Percentiles rank a stretch among this genome's conserved stretches.
Conservation (phyloP, 2,113 vertebrate genomes). For the Ceyx melanurus region DNA sequence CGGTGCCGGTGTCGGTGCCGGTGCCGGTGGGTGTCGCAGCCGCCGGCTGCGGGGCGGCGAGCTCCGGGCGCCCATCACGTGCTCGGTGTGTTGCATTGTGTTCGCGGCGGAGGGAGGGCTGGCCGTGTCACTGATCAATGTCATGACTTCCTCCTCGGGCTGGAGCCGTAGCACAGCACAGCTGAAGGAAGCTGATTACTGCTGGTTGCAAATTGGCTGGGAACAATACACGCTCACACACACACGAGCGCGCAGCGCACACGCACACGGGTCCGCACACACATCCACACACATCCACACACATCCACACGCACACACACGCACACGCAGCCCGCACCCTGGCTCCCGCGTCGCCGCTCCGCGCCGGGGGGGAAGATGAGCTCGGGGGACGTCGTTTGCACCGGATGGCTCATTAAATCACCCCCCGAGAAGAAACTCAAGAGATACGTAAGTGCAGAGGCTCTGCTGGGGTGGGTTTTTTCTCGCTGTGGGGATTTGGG, state of each 20-base stretch:
- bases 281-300: neutral
- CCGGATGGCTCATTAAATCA: slow-evolving; percentile 97
- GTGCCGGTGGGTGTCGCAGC: neutral
- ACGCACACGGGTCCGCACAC: neutral
- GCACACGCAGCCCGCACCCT: slow-evolving; percentile 54
- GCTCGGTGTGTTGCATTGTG: slow-evolving; percentile 59
- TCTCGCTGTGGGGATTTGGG: neutral
- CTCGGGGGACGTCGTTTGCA: slow-evolving; percentile 91
- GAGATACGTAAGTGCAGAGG: slow-evolving; percentile 91
- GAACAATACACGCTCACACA: slow-evolving; percentile 21
- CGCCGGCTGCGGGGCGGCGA: neutral
- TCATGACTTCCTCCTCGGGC: slow-evolving; percentile 87
- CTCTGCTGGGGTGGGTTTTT: neutral
- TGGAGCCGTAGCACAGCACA: slow-evolving; percentile 70
- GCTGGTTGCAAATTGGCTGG: slow-evolving; percentile 66
- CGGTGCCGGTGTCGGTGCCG: neutral
- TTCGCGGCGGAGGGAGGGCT: slow-evolving; percentile 53
- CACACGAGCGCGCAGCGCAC: neutral
- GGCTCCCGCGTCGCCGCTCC: slow-evolving; percentile 66
- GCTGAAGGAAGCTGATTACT: slow-evolving; percentile 76
- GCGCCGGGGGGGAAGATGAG: slow-evolving; percentile 84
- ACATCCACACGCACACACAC: neutral
- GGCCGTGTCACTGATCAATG: slow-evolving; percentile 80
- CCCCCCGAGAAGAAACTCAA: slow-evolving; percentile 98
- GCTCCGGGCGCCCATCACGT: slow-evolving; percentile 62